Percentiles rank a stretch among this genome's conserved stretches.
Evolutionary conservation across 1,140 invertebrate species (phyloP).

Genomic region (Centruroides sculpturatus): DNA sequence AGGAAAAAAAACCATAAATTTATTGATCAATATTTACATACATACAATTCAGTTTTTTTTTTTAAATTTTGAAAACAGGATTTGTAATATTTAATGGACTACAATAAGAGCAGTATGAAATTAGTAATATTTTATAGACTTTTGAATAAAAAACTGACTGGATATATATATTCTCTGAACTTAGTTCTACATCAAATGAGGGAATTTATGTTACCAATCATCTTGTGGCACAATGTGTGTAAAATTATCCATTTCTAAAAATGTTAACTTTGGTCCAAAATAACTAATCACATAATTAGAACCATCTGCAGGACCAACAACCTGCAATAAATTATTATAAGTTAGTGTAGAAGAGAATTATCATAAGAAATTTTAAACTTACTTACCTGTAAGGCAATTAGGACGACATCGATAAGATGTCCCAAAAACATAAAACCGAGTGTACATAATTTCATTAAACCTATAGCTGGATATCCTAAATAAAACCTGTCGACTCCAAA

Average conservation of each 20-base stretch:
- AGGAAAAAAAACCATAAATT: too few species aligned
- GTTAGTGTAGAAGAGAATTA: not conserved
- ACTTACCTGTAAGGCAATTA: conserved; percentile 70
- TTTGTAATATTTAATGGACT: too few species aligned
- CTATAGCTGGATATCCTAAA: conserved; percentile 79
- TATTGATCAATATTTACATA: too few species aligned
- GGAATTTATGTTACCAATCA: conserved; percentile 43
- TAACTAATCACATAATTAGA: conserved; percentile 91
- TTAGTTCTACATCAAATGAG: not conserved
- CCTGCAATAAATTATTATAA: conserved; percentile 26
- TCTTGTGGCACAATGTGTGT: conserved; percentile 66
- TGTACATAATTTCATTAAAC: conserved; percentile 85
- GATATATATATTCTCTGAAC: too few species aligned
- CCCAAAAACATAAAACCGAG: conserved; percentile 91
- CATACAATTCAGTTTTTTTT: too few species aligned
- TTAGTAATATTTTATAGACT: too few species aligned
- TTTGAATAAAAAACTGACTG: too few species aligned
- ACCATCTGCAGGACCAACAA: conserved; percentile 85
- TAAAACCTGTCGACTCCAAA: conserved; percentile 97
- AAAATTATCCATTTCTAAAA: conserved; percentile 66
- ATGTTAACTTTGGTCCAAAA: conserved; percentile 70
- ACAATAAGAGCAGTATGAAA: too few species aligned
- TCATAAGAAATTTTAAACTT: not conserved
- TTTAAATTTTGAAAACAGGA: too few species aligned
- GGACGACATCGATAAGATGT: conserved; percentile 83